Conservation (phyloP, 2,797 vertebrate species). For the Leptoclinus maculatus region DNA sequence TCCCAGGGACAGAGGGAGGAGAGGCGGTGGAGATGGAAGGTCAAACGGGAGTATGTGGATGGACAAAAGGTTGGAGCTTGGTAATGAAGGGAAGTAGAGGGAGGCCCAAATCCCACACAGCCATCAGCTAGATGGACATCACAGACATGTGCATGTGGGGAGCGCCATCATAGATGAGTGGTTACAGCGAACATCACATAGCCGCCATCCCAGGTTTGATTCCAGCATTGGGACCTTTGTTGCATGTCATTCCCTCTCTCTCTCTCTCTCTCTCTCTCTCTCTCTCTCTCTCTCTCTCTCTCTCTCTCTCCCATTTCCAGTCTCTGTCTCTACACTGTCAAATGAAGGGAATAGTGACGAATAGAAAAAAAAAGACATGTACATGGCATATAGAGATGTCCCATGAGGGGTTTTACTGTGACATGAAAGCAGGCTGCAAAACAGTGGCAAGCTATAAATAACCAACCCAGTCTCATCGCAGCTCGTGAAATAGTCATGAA, state of each 20-base stretch:
- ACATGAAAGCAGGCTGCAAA: conserved; percentile 59
- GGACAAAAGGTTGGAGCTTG: conserved; percentile 35
- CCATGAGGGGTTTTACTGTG: conserved; percentile 50
- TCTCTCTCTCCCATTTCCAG: not conserved
- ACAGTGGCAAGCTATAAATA: conserved; percentile 69
- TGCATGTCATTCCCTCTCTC: not conserved
- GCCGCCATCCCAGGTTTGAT: not conserved
- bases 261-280: not conserved
- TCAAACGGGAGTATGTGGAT: conserved; percentile 54
- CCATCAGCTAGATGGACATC: conserved; percentile 40
- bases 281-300: not conserved
- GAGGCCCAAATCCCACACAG: conserved; percentile 18
- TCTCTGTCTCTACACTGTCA: not conserved
- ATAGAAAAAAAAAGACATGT: not conserved
- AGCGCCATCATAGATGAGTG: not conserved
- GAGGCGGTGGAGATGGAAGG: conserved; percentile 51
- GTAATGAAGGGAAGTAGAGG: conserved; percentile 49
- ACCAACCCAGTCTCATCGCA: not conserved
- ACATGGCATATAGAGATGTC: conserved; percentile 28
- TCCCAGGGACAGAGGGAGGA: conserved; percentile 58
- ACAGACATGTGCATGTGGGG: conserved; percentile 24
- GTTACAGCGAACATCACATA: not conserved
- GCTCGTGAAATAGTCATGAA: not conserved
- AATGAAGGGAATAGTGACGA: not conserved
- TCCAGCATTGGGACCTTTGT: not conserved